Evolutionary conservation across 2,888 invertebrate genomes (phyloP), one percentile per base, ranked within the genome.

Genomic region (Corythucha ciliata): DNA sequence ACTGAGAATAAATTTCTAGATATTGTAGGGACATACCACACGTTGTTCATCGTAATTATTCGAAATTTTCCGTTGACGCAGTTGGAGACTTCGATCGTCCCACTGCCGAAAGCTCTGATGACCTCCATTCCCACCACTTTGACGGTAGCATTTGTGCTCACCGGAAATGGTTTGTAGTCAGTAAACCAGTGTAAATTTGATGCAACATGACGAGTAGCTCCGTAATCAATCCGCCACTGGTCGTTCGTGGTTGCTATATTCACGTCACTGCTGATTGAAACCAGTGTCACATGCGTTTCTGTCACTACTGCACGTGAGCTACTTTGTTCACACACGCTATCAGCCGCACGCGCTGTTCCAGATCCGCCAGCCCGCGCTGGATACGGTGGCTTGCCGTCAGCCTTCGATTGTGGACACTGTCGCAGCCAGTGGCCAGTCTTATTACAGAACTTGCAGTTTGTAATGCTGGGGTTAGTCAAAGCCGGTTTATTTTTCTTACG

Each of bases 211-310:
- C 56, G 63, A 18, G 63, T 64, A 18, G 63, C 64, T 25, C 61
- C 64, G 44, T 63, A 65, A 44, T 65, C 64, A 6, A 65, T 59
- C 60, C 59, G 64, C 63, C 62, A 64, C n/a, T 52, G 56, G 7
- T 47, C 41, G 5, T 29, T 27, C 4, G 25, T 42, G 4, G 42
- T 12, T n/a, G n/a, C n/a, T n/a, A n/a, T n/a, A n/a, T n/a, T n/a
- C 29, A 39, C 49, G 33, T 61, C 59, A 20, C 49, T 46, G n/a
- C n/a, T n/a, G n/a, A n/a, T n/a, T n/a, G n/a, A n/a, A n/a, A n/a
- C n/a, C n/a, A n/a, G n/a, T n/a, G n/a, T n/a, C n/a, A n/a, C n/a
- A n/a, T n/a, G n/a, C n/a, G n/a, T n/a, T n/a, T n/a, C n/a, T n/a
- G n/a, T n/a, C n/a, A n/a, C n/a, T n/a, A n/a, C n/a, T n/a, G n/a